Percentiles rank a stretch among this genome's conserved stretches.
Evolutionary conservation across 2,113 vertebrate species (phyloP).

Genomic region (Boulengeromyrus knoepffleri): DNA sequence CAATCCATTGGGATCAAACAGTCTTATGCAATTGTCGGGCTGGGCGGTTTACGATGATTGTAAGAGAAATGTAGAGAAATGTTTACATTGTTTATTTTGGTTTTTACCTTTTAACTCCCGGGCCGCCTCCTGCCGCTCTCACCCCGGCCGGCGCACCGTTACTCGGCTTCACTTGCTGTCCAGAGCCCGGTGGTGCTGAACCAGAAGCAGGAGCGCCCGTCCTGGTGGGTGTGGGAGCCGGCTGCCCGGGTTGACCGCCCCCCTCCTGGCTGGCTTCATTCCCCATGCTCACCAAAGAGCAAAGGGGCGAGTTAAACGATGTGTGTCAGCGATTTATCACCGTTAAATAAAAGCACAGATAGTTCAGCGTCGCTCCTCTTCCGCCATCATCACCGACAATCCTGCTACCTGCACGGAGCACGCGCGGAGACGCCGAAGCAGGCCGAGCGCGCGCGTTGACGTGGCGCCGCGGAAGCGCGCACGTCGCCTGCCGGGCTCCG

Average conservation of each 20-base stretch:
- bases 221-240: constrained; percentile 47
- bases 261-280: constrained; percentile 71
- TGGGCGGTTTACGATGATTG: background rate
- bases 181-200: constrained; percentile 45
- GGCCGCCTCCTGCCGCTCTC: constrained; percentile 53
- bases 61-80: background rate
- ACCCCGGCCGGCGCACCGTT: constrained; percentile 65
- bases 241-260: constrained; percentile 56
- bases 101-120: constrained; percentile 56
- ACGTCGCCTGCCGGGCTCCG: background rate
- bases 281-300: constrained; percentile 58
- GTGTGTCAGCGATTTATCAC: constrained; percentile 25
- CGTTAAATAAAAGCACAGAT: constrained; percentile 29
- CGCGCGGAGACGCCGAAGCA: constrained; percentile 20
- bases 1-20: background rate
- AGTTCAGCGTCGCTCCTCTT: constrained; percentile 59
- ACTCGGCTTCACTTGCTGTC: constrained; percentile 61
- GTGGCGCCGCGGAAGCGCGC: background rate
- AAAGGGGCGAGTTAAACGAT: constrained; percentile 33
- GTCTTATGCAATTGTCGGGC: background rate
- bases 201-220: constrained; percentile 44
- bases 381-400: constrained; percentile 57
- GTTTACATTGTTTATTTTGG: background rate
- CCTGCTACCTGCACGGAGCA: constrained; percentile 23
- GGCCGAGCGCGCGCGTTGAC: constrained; percentile 27